phyloP scores from a whole-genome alignment of 2,113 vertebrate species.

The Hystrix cristata region DNA sequence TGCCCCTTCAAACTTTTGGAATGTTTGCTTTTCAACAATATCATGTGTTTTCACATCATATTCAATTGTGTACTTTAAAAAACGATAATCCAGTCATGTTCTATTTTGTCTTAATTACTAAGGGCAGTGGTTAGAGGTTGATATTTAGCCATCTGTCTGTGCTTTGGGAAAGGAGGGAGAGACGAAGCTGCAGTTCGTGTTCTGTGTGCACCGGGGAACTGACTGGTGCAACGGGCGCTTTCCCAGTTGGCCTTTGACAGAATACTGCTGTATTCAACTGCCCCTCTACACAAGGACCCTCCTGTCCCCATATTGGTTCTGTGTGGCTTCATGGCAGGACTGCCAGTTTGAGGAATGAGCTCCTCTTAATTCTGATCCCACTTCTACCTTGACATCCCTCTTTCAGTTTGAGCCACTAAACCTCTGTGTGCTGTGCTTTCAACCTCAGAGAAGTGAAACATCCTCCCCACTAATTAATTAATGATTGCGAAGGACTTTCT shows the following conservation, averaged over 20 bases:
- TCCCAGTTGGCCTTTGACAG: not conserved
- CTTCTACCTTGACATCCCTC: constrained; percentile 47
- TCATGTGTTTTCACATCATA: constrained; percentile 49
- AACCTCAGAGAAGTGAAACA: constrained; percentile 17
- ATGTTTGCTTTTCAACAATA: constrained; percentile 54
- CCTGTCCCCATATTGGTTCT: not conserved
- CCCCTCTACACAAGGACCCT: constrained; percentile 43
- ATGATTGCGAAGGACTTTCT: constrained; percentile 39
- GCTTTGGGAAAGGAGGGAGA: not conserved
- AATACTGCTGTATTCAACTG: not conserved
- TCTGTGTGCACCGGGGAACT: not conserved
- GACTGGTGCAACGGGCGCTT: not conserved
- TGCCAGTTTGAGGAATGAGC: constrained; percentile 38
- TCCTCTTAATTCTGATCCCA: not conserved
- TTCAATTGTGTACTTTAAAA: constrained; percentile 32
- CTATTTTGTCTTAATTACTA: not conserved
- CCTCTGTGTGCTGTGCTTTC: constrained; percentile 50
- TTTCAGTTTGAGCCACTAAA: constrained; percentile 48
- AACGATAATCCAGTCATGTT: not conserved
- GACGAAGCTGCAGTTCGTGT: not conserved
- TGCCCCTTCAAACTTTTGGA: not conserved
- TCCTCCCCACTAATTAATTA: constrained; percentile 71
- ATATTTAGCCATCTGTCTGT: constrained; percentile 55
- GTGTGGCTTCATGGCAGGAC: not conserved
- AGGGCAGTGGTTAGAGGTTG: constrained; percentile 39